phyloP scores from a whole-genome alignment of 2,113 vertebrate genomes.

The Grus americana region DNA sequence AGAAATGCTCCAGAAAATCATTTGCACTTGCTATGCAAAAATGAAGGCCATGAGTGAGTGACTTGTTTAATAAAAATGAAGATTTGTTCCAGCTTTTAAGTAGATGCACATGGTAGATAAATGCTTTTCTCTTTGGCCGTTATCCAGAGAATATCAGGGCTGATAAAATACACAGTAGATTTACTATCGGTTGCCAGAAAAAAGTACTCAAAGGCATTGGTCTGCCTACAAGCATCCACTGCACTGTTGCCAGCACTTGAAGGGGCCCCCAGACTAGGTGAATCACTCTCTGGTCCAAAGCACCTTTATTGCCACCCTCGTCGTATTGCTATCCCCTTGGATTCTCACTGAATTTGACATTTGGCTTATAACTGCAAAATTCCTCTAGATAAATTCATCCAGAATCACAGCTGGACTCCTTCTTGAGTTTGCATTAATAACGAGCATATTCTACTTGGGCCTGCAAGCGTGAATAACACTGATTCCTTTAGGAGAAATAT shows the following conservation, averaged over 20 bases:
- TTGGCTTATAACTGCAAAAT: background rate
- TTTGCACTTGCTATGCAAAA: slow-evolving; percentile 36
- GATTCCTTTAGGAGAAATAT: background rate
- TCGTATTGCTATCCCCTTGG: background rate
- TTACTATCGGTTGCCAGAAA: slow-evolving; percentile 39
- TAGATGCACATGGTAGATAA: slow-evolving; percentile 56
- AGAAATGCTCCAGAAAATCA: slow-evolving; percentile 42
- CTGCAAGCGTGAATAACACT: background rate
- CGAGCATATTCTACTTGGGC: background rate
- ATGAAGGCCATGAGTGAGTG: background rate
- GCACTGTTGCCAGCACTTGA: background rate
- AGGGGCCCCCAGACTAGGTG: background rate
- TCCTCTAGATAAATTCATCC: background rate
- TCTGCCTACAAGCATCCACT: background rate
- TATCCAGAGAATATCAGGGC: slow-evolving; percentile 22
- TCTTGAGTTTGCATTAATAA: background rate
- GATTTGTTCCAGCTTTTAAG: slow-evolving; percentile 60
- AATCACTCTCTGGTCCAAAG: background rate
- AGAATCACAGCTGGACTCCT: background rate
- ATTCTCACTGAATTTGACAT: background rate
- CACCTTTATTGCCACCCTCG: background rate
- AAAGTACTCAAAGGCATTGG: background rate
- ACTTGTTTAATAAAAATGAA: slow-evolving; percentile 55
- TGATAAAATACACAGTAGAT: slow-evolving; percentile 28
- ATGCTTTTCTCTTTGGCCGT: slow-evolving; percentile 26